phyloP scores from a whole-genome alignment of 2,113 vertebrate genomes.

The Aptenodytes patagonicus region DNA sequence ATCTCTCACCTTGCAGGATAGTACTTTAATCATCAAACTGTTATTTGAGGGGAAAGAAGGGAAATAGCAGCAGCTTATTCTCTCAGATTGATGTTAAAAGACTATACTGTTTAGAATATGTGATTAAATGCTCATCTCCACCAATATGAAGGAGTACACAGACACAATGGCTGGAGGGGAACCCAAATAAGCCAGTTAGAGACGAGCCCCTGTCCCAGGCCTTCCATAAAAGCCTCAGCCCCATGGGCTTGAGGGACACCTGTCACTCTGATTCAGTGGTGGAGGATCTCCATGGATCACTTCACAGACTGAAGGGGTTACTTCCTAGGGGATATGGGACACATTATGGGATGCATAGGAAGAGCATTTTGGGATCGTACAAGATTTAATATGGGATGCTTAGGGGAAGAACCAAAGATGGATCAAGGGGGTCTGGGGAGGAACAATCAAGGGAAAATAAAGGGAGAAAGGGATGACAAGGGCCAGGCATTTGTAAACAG shows the following conservation, averaged over 20 bases:
- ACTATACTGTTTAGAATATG: background rate
- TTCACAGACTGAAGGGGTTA: background rate
- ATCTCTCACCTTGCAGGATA: background rate
- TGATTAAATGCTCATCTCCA: background rate
- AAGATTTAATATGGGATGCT: background rate
- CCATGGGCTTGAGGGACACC: accelerated
- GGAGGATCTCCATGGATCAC: background rate
- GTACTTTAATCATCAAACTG: background rate
- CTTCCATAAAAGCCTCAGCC: background rate
- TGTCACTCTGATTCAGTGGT: background rate
- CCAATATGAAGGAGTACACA: background rate
- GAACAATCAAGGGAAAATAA: background rate
- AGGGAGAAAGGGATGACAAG: background rate
- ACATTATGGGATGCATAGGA: background rate
- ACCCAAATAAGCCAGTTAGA: background rate
- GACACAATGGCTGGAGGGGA: background rate
- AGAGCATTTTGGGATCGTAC: background rate
- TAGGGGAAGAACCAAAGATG: background rate
- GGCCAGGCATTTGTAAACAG: background rate
- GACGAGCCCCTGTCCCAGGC: accelerated
- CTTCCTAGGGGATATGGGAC: background rate
- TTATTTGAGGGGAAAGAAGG: background rate
- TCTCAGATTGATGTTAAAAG: background rate
- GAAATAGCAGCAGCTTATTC: background rate
- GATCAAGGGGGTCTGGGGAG: background rate